phyloP scores from a whole-genome alignment of 1,140 invertebrate genomes.

The Steinernema khuongi region DNA sequence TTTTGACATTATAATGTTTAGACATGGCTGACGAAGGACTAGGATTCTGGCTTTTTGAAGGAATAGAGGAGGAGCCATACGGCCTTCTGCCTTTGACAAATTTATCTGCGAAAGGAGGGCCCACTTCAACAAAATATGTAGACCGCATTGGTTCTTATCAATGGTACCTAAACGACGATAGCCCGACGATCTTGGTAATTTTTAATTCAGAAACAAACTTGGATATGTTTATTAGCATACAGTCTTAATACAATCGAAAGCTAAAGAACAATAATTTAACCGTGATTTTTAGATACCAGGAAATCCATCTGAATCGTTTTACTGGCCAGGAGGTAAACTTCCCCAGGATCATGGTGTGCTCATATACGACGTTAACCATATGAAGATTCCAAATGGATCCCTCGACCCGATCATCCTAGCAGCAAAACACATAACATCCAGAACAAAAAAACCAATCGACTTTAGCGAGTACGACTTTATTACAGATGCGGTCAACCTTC shows the following conservation, averaged over 20 bases:
- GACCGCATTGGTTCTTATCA: conserved; percentile 56
- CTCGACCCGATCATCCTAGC: conserved; percentile 53
- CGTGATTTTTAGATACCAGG: conserved; percentile 55
- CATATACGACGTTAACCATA: conserved; percentile 57
- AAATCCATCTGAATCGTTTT: conserved; percentile 52
- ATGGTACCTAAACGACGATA: conserved; percentile 56
- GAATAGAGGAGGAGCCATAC: conserved; percentile 55
- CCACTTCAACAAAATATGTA: conserved; percentile 57
- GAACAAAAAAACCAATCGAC: conserved; percentile 56
- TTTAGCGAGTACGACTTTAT: conserved; percentile 57
- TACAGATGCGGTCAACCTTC: conserved; percentile 57
- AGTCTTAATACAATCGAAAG: no score
- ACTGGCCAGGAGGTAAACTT: conserved; percentile 54
- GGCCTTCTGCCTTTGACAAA: conserved; percentile 54
- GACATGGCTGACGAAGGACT: not conserved
- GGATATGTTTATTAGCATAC: conserved; percentile 3
- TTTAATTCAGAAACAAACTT: not conserved
- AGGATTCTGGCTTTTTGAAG: conserved; percentile 58
- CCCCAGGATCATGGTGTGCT: conserved; percentile 55
- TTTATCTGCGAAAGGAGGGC: conserved; percentile 45
- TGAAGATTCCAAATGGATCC: conserved; percentile 48
- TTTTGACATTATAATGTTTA: no score
- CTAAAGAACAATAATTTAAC: no score
- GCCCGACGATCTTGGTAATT: conserved; percentile 55
- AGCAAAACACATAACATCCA: conserved; percentile 47